Conservation (phyloP, 1,140 invertebrate species). For the Pseudomyrmex dendroicus region DNA sequence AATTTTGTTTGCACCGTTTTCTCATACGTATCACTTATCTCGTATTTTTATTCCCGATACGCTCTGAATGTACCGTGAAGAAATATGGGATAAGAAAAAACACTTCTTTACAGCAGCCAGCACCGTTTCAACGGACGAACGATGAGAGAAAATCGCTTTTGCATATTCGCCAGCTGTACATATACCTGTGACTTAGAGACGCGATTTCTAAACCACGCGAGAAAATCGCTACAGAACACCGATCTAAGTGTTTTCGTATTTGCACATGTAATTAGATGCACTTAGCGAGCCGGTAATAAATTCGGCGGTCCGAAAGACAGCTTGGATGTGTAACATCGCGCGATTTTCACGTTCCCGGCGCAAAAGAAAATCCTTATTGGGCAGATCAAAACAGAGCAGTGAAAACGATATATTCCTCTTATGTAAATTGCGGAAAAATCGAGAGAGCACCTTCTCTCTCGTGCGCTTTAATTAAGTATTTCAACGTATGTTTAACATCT, state of each 20-base stretch:
- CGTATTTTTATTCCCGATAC: constrained; percentile 49
- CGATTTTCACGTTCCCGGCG: not conserved
- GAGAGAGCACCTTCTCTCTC: not conserved
- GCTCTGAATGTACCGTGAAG: constrained; percentile 59
- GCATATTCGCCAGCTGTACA: not conserved
- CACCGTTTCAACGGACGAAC: constrained; percentile 26
- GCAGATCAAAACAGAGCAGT: constrained; percentile 4
- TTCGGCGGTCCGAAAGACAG: not conserved
- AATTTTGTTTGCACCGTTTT: not conserved
- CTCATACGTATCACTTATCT: not conserved
- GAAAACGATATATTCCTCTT: constrained; percentile 27
- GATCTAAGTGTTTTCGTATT: not conserved
- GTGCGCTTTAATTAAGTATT: constrained; percentile 17
- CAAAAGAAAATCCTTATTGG: not conserved
- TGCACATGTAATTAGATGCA: constrained; percentile 13
- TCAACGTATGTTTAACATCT: no score
- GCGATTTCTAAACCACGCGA: constrained; percentile 39
- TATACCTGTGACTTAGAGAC: constrained; percentile 7
- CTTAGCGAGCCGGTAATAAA: constrained; percentile 11
- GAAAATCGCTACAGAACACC: constrained; percentile 38
- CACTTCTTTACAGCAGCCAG: not conserved
- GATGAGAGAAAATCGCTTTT: constrained; percentile 54
- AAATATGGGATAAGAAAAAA: constrained; percentile 30
- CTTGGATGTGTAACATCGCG: not conserved
- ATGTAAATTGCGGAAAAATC: constrained; percentile 47